phyloP scores from a whole-genome alignment of 2,888 invertebrate species.

The Pherbina coryleti region DNA sequence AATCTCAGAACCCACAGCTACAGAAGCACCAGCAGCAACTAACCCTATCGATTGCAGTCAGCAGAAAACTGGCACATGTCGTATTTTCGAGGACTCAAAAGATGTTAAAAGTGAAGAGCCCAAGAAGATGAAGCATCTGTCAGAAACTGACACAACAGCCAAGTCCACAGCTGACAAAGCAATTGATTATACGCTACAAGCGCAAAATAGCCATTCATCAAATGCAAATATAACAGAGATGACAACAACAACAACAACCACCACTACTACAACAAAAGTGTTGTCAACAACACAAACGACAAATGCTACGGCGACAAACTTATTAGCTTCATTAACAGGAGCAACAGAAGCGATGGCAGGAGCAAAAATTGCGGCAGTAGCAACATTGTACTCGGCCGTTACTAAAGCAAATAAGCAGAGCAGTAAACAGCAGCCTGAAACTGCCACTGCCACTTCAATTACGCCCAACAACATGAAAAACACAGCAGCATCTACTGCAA shows the following conservation, averaged over 20 bases:
- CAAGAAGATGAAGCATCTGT: background rate
- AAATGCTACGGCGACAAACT: slow-evolving; percentile 32
- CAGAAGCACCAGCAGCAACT: background rate
- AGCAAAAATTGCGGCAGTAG: slow-evolving; percentile 26
- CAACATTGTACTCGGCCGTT: slow-evolving; percentile 12
- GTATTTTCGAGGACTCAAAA: background rate
- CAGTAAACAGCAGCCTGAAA: background rate
- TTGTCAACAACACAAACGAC: background rate
- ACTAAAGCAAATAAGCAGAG: slow-evolving; percentile 24
- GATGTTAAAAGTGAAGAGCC: background rate
- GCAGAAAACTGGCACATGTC: background rate
- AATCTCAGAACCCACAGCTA: background rate
- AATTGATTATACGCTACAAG: slow-evolving; percentile 26
- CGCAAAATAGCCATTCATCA: slow-evolving; percentile 27
- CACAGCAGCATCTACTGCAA: slow-evolving; percentile 9
- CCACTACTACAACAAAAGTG: background rate
- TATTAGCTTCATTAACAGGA: slow-evolving; percentile 38
- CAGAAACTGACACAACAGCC: background rate
- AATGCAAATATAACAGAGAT: slow-evolving; percentile 7
- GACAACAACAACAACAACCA: background rate
- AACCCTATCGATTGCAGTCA: slow-evolving; percentile 3
- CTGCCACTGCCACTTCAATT: slow-evolving; percentile 9
- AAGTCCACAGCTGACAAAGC: background rate
- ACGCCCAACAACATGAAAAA: slow-evolving; percentile 29
- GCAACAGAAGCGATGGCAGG: background rate